Conservation (phyloP, 2,888 invertebrate genomes). For the Zeuzera pyrina region DNA sequence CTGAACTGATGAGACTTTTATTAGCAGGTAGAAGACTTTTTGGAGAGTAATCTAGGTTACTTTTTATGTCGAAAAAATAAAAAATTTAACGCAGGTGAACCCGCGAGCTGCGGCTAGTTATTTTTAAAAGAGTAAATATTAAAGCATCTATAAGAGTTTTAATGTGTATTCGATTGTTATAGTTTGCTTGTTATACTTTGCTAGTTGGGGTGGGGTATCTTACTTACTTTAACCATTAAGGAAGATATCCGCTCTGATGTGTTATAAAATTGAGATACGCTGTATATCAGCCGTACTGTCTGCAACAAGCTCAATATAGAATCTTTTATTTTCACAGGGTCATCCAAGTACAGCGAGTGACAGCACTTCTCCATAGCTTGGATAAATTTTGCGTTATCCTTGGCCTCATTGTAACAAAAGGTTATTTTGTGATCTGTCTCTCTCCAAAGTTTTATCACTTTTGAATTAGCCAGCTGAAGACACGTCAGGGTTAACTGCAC, state of each 20-base stretch:
- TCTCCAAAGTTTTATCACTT: slow-evolving; percentile 85
- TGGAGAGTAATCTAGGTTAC: too few relatives aligned
- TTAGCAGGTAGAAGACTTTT: too few relatives aligned
- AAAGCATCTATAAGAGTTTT: too few relatives aligned
- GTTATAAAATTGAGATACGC: slow-evolving; percentile 96
- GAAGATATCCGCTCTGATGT: slow-evolving; percentile 97
- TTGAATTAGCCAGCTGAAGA: slow-evolving; percentile 83
- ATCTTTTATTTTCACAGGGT: slow-evolving; percentile 93
- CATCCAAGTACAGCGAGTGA: slow-evolving; percentile 92
- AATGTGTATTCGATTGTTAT: too few relatives aligned
- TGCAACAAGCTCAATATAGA: slow-evolving; percentile 91
- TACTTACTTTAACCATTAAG: slow-evolving; percentile 90
- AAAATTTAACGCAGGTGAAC: too few relatives aligned
- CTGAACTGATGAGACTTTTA: too few relatives aligned
- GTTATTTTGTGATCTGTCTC: slow-evolving; percentile 92
- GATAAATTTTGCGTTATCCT: slow-evolving; percentile 96
- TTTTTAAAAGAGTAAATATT: too few relatives aligned
- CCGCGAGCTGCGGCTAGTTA: too few relatives aligned
- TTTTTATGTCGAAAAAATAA: too few relatives aligned
- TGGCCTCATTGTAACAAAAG: slow-evolving; percentile 95
- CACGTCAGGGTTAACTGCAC: slow-evolving; percentile 84
- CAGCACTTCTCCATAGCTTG: slow-evolving; percentile 93
- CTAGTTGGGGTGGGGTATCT: too few relatives aligned
- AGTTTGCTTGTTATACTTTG: not conserved
- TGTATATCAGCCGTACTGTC: slow-evolving; percentile 93